phyloP scores from a whole-genome alignment of 92 coral and sea anemone genomes.

The Scolanthus callimorphus region DNA sequence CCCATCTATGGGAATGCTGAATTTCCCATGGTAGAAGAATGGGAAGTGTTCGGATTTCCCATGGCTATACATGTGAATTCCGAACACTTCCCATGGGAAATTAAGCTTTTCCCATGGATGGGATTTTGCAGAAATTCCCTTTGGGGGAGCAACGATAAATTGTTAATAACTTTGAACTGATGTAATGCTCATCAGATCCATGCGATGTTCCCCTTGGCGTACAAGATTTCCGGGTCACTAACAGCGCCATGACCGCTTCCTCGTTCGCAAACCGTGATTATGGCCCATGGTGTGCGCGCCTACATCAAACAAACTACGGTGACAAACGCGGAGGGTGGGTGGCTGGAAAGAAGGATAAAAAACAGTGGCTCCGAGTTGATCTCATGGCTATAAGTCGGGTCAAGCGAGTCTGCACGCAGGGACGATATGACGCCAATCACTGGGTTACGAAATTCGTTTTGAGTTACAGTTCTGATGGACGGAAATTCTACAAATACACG shows the following conservation, averaged over 20 bases:
- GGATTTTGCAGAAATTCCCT: too few relatives aligned
- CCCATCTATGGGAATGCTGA: too few relatives aligned
- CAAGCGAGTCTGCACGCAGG: constrained; percentile 76
- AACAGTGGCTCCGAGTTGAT: constrained; percentile 79
- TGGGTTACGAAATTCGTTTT: constrained; percentile 69
- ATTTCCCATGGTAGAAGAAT: too few relatives aligned
- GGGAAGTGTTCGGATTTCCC: too few relatives aligned
- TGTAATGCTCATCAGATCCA: constrained; percentile 51
- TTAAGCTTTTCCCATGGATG: too few relatives aligned
- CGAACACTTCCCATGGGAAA: too few relatives aligned
- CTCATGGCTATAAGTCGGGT: constrained; percentile 59
- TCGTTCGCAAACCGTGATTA: constrained; percentile 58
- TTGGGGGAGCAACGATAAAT: too few relatives aligned
- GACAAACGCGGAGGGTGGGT: constrained; percentile 52
- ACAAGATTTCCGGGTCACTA: constrained; percentile 63
- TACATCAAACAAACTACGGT: constrained; percentile 55
- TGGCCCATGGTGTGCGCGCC: constrained; percentile 84
- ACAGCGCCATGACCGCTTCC: constrained; percentile 64
- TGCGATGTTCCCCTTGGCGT: constrained; percentile 85
- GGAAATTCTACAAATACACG: constrained; percentile 48
- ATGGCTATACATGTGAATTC: too few relatives aligned
- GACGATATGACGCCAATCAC: constrained; percentile 69
- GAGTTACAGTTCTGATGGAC: constrained; percentile 55
- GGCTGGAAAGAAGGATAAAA: constrained; percentile 44
- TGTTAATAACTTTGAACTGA: background rate